phyloP scores from a whole-genome alignment of 2,113 vertebrate species.

The Trematocara zebra region DNA sequence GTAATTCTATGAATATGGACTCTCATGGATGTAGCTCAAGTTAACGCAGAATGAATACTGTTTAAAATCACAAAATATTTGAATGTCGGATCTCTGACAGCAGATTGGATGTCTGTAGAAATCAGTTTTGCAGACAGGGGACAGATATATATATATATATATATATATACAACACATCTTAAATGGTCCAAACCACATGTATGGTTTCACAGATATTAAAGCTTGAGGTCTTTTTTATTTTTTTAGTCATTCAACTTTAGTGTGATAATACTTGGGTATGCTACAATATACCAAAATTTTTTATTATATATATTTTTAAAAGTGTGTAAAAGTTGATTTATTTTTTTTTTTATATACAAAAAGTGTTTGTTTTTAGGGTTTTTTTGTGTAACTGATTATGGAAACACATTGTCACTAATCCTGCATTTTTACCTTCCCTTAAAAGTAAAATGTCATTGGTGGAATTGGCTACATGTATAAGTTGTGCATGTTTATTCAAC shows the following conservation, averaged over 20 bases:
- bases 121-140: not conserved
- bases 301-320: not conserved
- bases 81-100: not conserved
- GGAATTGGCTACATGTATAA: not conserved
- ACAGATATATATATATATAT: not conserved
- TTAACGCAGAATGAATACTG: not conserved
- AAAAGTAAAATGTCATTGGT: not conserved
- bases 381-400: not conserved
- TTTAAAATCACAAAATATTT: not conserved
- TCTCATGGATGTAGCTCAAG: not conserved
- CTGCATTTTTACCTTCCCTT: not conserved
- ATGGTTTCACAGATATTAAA: not conserved
- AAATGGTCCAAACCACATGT: not conserved
- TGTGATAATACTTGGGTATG: not conserved
- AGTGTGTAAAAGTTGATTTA: not conserved
- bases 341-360: not conserved
- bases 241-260: not conserved
- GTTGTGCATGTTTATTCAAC: not conserved
- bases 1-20: not conserved
- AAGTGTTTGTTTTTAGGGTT: rapidly evolving
- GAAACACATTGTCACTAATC: not conserved
- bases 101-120: not conserved
- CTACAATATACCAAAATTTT: not conserved
- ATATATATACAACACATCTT: not conserved
- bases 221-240: not conserved